These are phyloP conservation scores for Drosophila orena DNA, from an alignment of 1,140 invertebrate species.

Conservation along the genomic window DNA sequence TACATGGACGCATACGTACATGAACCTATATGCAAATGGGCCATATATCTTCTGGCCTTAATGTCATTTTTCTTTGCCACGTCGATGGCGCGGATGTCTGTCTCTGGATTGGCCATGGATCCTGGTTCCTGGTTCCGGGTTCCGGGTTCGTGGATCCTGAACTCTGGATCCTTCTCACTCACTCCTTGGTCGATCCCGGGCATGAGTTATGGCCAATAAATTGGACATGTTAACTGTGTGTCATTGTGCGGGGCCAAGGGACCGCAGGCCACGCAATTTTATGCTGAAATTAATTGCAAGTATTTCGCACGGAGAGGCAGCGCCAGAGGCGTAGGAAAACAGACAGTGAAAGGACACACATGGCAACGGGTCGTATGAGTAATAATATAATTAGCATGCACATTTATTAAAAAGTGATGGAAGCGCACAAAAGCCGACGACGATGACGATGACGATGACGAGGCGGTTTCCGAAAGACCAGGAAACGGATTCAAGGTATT, in stretches of 20 bases:
- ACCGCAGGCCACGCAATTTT: slow-evolving; percentile 79
- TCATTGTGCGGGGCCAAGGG: slow-evolving; percentile 58
- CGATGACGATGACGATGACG: slow-evolving; percentile 1
- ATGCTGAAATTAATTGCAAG: slow-evolving; percentile 80
- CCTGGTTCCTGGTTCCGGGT: neutral
- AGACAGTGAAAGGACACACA: slow-evolving; percentile 28
- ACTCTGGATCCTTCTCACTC: slow-evolving; percentile 11
- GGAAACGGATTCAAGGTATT: slow-evolving; percentile 63
- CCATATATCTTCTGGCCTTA: slow-evolving; percentile 75
- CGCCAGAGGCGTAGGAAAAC: neutral
- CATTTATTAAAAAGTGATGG: slow-evolving; percentile 82
- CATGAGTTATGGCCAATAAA: slow-evolving; percentile 82
- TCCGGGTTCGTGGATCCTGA: neutral
- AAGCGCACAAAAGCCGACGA: slow-evolving; percentile 63
- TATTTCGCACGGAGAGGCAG: slow-evolving; percentile 51
- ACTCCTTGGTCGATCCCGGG: slow-evolving; percentile 11
- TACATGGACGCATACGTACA: slow-evolving; percentile 9
- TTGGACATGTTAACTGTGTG: slow-evolving; percentile 82
- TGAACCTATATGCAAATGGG: slow-evolving; percentile 64
- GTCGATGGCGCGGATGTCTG: slow-evolving; percentile 48
- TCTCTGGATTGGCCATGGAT: slow-evolving; percentile 5
- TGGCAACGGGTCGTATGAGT: slow-evolving; percentile 70
- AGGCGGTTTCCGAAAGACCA: slow-evolving; percentile 19
- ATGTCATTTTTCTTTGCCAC: slow-evolving; percentile 73
- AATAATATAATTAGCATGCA: slow-evolving; percentile 82